Evolutionary conservation across 2,888 invertebrate genomes (phyloP), one percentile per base, ranked within the genome.

Genomic region (Synergus gifuensis): DNA sequence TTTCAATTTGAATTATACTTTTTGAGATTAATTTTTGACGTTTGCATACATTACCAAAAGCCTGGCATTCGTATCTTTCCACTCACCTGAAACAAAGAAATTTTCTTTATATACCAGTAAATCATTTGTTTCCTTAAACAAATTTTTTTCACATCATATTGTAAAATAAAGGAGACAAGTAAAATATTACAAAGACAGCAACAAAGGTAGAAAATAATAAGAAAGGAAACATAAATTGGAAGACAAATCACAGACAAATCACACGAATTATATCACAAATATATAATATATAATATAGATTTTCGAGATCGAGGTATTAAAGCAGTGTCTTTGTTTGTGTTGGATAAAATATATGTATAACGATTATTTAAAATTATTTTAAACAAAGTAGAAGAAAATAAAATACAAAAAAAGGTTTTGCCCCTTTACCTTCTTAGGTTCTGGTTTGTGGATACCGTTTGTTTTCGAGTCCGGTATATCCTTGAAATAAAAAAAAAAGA

Each of bases 361-460:
- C 12, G n/a, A 42, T 42, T 44, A 40, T 7, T 64, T 40, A 9
- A 40, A n/a, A 40, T 28, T 49, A 16, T 0, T 73, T n/a, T 0
- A 40, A 36, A 54, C 1, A 18, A 22, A 60, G 9, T 49, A 60
- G 66, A 58, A 80, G 83, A 82, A 82, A 82, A 62, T 44, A 80
- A 81, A 83, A 77, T 81, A 67, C 77, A 80, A 85, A 81, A 42
- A 76, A 73, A 64, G 46, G 4, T 11, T 77, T 69, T 44, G 28
- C 4, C 62, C 44, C 79, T 85, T 87, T 91, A 92, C 92, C 91
- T 92, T 90, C 81, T 88, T 83, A 22, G 85, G 40, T 77, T 82
- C 85, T 85, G 90, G 89, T 89, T 90, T 90, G 87, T 89, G 89
- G 87, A 91, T 89, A 90, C 92, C 92, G 78, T 92, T 92, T 81